These are phyloP conservation scores for Iselma pallidipennis DNA, from an alignment of 2,888 invertebrate species.

Conservation along the genomic window DNA sequence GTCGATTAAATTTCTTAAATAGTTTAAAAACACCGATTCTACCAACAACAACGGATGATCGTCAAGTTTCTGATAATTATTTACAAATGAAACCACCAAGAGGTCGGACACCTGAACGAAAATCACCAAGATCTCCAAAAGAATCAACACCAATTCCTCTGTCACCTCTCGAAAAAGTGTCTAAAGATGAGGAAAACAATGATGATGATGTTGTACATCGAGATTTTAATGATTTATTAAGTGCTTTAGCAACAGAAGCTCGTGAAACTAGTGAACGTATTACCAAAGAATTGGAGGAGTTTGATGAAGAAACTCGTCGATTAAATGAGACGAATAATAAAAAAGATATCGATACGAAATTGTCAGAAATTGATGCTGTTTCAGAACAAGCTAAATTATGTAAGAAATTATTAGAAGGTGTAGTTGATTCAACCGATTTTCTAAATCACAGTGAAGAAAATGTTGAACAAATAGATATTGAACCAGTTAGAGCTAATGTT, in stretches of 20 bases:
- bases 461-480: conserved; percentile 40
- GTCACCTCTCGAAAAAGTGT: conserved; percentile 34
- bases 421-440: conserved; percentile 47
- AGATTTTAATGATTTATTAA: conserved; percentile 69
- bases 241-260: conserved; percentile 75
- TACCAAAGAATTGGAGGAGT: conserved; percentile 62
- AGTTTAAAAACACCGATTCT: conserved; percentile 36
- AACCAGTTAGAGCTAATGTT: conserved; percentile 45
- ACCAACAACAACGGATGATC: background rate
- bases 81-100: conserved; percentile 45
- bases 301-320: conserved; percentile 34
- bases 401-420: conserved; percentile 57
- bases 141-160: conserved; percentile 43
- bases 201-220: background rate
- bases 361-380: conserved; percentile 54
- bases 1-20: conserved; percentile 48
- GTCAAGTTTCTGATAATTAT: conserved; percentile 35
- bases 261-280: conserved; percentile 71
- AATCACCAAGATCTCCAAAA: conserved; percentile 37
- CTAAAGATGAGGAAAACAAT: conserved; percentile 17
- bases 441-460: conserved; percentile 42
- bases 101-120: conserved; percentile 42
- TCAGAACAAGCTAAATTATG: conserved; percentile 58
- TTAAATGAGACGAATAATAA: background rate
- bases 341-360: conserved; percentile 24